Evolutionary conservation across 2,888 invertebrate species (phyloP).

Genomic region (Cryptocephalus moraei): DNA sequence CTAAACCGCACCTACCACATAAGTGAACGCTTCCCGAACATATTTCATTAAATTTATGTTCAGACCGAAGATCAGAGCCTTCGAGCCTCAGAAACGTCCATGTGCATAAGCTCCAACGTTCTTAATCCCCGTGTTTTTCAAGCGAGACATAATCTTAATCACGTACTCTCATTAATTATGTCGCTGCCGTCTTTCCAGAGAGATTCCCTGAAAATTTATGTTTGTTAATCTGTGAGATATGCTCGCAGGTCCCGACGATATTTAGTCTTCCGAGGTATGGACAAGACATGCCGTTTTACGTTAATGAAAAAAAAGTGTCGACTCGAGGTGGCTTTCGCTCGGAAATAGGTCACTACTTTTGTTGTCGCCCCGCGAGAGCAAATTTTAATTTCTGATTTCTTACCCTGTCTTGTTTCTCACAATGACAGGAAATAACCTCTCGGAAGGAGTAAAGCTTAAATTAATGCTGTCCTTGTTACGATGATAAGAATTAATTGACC

Average conservation of each 20-base stretch:
- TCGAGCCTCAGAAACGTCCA: constrained; percentile 1
- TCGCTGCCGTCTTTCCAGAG: constrained; percentile 25
- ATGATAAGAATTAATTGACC: too few species aligned
- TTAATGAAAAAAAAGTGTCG: constrained; percentile 3
- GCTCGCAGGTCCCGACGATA: constrained; percentile 16
- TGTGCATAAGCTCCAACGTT: constrained; percentile 6
- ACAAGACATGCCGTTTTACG: constrained; percentile 24
- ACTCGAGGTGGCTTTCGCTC: too few species aligned
- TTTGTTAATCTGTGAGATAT: constrained; percentile 34
- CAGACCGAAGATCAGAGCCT: background rate
- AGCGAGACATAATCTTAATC: constrained; percentile 34
- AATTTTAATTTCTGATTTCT: too few species aligned
- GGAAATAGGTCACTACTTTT: too few species aligned
- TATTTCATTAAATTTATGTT: too few species aligned
- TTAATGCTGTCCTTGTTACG: too few species aligned
- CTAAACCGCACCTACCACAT: too few species aligned
- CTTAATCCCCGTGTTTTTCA: constrained; percentile 14
- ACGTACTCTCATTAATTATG: constrained; percentile 37
- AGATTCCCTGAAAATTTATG: constrained; percentile 29
- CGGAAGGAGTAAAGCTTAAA: too few species aligned
- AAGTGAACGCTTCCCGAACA: too few species aligned
- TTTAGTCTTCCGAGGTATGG: constrained; percentile 22
- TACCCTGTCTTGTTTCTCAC: too few species aligned
- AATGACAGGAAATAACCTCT: too few species aligned
- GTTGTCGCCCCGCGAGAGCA: too few species aligned